These are phyloP conservation scores for Penaeus japonicus DNA, from an alignment of 1,140 invertebrate genomes.

Conservation along the genomic window DNA sequence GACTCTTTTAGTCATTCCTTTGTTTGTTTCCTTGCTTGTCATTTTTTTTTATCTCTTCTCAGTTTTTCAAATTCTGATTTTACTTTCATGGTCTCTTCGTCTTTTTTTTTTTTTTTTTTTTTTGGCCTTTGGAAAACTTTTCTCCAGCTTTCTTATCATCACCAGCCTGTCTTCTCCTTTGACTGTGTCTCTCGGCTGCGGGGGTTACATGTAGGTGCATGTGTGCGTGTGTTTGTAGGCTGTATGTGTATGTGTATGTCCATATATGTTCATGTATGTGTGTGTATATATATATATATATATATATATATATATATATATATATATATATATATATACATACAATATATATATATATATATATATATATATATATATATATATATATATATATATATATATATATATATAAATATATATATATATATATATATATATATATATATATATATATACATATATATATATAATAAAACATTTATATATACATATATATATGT, in stretches of 20 bases:
- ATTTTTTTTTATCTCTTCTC: too few relatives aligned
- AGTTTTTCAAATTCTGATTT: too few relatives aligned
- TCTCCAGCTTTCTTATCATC: background rate
- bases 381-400: background rate
- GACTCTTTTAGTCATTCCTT: too few relatives aligned
- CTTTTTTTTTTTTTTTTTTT: background rate
- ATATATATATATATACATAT: background rate
- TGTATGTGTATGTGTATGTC: background rate
- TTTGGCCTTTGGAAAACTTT: background rate
- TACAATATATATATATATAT: background rate
- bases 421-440: background rate
- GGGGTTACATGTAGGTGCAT: background rate
- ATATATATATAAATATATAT: background rate
- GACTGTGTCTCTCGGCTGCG: background rate
- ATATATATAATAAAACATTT: background rate
- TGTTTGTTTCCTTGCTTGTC: too few relatives aligned
- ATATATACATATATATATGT: background rate
- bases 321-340: background rate
- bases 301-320: background rate
- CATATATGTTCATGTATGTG: background rate
- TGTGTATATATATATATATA: background rate
- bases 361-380: background rate
- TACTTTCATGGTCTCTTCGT: too few relatives aligned
- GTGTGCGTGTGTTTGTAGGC: background rate
- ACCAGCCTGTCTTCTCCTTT: background rate